These are phyloP conservation scores for Unio delphinus DNA, from an alignment of 2,888 invertebrate genomes.

Conservation along the genomic window DNA sequence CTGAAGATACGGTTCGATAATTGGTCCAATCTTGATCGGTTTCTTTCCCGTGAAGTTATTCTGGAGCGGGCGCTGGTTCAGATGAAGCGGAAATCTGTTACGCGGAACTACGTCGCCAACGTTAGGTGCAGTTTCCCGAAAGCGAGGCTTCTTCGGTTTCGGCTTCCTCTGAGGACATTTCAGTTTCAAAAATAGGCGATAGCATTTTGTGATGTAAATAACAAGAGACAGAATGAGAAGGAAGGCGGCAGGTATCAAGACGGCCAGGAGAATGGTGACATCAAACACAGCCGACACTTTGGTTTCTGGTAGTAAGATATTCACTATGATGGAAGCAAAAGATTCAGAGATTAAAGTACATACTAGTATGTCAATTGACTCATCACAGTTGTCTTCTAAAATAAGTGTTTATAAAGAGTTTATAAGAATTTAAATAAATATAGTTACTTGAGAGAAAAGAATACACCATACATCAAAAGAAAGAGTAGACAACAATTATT, in stretches of 20 bases:
- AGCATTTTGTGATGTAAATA: conserved; percentile 23
- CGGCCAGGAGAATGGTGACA: conserved; percentile 15
- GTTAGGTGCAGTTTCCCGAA: conserved; percentile 3
- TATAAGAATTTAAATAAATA: no score
- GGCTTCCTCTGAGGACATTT: conserved; percentile 8
- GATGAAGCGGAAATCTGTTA: conserved; percentile 8
- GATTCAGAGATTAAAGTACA: no score
- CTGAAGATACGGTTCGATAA: conserved; percentile 28
- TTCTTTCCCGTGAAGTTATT: conserved; percentile 29
- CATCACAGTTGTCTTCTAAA: no score
- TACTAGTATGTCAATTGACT: no score
- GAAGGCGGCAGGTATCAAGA: conserved; percentile 12
- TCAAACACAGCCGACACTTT: conserved; percentile 7
- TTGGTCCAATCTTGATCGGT: conserved; percentile 33
- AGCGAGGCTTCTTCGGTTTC: conserved; percentile 18
- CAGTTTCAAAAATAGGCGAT: conserved; percentile 16
- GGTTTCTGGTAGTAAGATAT: no score
- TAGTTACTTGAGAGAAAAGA: no score
- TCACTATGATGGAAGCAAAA: no score
- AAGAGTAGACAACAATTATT: no score
- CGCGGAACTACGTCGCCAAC: conserved; percentile 8
- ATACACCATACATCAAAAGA: no score
- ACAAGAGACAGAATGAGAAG: conserved; percentile 15
- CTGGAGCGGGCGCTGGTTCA: conserved; percentile 5
- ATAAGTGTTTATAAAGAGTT: no score